Conservation (phyloP, 2,888 invertebrate species). For the Bugula neritina region DNA sequence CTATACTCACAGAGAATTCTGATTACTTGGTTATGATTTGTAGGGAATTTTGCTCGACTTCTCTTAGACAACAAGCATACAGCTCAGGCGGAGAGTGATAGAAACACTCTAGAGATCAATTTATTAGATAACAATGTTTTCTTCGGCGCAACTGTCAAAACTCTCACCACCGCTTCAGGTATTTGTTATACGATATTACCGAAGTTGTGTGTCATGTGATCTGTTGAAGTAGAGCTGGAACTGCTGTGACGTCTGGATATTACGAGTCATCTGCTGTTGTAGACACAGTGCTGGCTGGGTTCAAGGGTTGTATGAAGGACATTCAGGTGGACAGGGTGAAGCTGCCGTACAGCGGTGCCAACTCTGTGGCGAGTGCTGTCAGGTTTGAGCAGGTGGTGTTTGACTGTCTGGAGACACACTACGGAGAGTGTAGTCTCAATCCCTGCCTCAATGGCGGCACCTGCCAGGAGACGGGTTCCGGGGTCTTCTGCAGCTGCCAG, state of each 20-base stretch:
- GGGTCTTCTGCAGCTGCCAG: constrained; percentile 64
- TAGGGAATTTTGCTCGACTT: constrained; percentile 67
- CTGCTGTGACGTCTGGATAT: neutral
- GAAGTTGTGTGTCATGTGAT: neutral
- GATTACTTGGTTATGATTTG: too few species aligned
- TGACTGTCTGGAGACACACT: constrained; percentile 46
- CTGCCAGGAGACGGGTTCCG: constrained; percentile 79
- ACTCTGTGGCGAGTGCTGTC: constrained; percentile 54
- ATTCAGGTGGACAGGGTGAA: constrained; percentile 68
- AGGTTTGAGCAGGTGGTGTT: constrained; percentile 49
- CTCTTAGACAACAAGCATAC: constrained; percentile 70
- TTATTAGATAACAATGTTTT: constrained; percentile 75
- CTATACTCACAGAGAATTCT: too few species aligned
- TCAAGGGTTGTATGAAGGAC: constrained; percentile 85
- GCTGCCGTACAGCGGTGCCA: constrained; percentile 61
- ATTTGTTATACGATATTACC: constrained; percentile 24
- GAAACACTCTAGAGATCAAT: constrained; percentile 75
- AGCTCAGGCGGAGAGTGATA: constrained; percentile 67
- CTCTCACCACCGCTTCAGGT: constrained; percentile 37
- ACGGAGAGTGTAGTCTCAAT: constrained; percentile 61
- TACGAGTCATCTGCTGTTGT: neutral
- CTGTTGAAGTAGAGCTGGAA: neutral
- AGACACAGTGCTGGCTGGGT: constrained; percentile 67
- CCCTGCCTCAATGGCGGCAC: constrained; percentile 80
- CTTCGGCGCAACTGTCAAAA: constrained; percentile 71